These are phyloP conservation scores for Galemys pyrenaicus DNA, from an alignment of 2,113 vertebrate genomes.

Conservation along the genomic window DNA sequence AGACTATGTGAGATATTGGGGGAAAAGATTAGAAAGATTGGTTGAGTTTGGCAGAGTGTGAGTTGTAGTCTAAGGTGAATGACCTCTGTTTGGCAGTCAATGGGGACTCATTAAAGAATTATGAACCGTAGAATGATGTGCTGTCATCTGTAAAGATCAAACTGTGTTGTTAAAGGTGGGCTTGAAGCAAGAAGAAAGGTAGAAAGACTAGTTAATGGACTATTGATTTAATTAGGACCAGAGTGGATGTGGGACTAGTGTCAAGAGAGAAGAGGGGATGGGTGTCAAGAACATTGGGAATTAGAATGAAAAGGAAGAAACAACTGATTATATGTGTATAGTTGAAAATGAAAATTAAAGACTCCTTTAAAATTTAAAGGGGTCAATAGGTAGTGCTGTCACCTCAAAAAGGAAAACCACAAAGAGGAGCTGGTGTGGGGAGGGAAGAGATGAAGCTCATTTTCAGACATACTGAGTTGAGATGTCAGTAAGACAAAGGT, in stretches of 20 bases:
- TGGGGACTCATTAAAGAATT: neutral
- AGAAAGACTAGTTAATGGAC: neutral
- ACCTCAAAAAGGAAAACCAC: neutral
- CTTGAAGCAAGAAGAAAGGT: neutral
- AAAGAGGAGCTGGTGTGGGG: neutral
- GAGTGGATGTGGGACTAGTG: neutral
- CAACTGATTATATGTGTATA: neutral
- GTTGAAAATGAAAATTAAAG: neutral
- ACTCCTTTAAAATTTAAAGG: neutral
- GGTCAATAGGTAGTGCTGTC: neutral
- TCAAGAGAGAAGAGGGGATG: neutral
- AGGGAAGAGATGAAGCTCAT: neutral
- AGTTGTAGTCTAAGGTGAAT: neutral
- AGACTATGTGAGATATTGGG: no score
- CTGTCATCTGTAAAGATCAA: neutral
- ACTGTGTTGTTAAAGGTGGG: neutral
- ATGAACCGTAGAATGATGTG: neutral
- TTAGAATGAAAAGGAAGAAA: neutral
- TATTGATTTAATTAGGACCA: conserved; percentile 28
- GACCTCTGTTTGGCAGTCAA: neutral
- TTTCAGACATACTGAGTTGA: neutral
- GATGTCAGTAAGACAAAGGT: neutral
- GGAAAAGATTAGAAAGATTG: neutral
- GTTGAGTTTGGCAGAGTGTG: neutral
- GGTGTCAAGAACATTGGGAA: neutral